Base-by-base conservation (phyloP, 2,797 vertebrate species). In the Pangasius sanitwongsei region DNA sequence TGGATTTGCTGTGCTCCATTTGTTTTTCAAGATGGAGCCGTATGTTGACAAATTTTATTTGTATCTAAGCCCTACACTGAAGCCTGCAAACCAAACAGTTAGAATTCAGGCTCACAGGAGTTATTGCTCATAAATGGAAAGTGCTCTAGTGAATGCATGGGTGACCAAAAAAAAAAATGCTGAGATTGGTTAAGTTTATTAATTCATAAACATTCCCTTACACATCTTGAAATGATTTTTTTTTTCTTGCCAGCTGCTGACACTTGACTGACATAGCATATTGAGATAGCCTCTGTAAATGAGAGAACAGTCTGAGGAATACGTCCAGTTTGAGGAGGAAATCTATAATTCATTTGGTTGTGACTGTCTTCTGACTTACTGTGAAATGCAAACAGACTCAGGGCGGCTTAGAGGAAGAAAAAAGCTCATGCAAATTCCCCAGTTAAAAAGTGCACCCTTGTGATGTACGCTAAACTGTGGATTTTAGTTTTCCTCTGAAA, bases 171-270 rank as follows among this genome's bases (percentile, higher is more conserved):
- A n/a, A 25, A 44, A 34, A 18, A 18, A 41, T 6, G n/a, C 59
- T 93, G 93, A 94, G 94, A 94, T 94, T 93, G 93, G 94, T 94
- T 91, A 87, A 87, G 86, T 91, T 94, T 93, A 91, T 94, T 92
- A 90, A 82, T 87, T 80, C 87, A 92, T 95, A 93, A 95, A 96
- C 95, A 95, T 96, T 93, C 31, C 67, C 91, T 94, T 94, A 89
- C 91, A 8, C 70, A 84, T 75, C 89, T 81, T 77, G 20, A 89
- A 87, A 67, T 72, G 25, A 25, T 80, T 41, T 55, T 61, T 37
- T 61, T 83, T 70, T 55, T 25, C 83, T 59, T 55, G 72, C 37
- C 86, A 63, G 44, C 53, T 78, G 85, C 84, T 91, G 87, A 89
- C 89, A 90, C 81, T 89, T 94, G 94, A 95, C 85, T 95, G 94